Evolutionary conservation across 2,797 vertebrate genomes (phyloP), one percentile per base, ranked within the genome.

Genomic region (Macrochelys suwanniensis): DNA sequence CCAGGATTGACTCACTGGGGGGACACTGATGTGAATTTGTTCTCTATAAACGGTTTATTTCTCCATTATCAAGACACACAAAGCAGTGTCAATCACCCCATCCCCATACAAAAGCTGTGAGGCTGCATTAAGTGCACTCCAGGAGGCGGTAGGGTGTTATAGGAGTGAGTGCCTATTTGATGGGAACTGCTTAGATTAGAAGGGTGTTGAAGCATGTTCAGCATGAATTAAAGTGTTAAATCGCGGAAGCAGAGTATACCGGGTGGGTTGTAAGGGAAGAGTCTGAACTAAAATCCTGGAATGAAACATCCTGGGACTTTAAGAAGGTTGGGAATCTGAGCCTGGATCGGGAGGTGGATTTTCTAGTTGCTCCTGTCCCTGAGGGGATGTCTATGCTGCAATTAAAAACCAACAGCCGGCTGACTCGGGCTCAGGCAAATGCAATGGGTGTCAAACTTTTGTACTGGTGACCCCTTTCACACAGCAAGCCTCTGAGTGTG

Each of bases 21-120:
- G 96, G 85, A 96, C 77, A 68, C 76, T 33, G 56, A 89, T 71
- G 85, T 89, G 81, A 91, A 87, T 92, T 95, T 96, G 57, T 50
- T 90, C 47, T 93, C 57, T 92, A 83, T 91, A 82, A 91, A 82
- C 31, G 57, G 47, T 49, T 57, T 51, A 19, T 90, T 94, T 93
- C 85, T 92, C 79, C 80, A 74, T 95, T 96, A 93, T 92, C 76
- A 57, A 88, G 91, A 85, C 1, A 0, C 79, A 95, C 89, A 97
- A 97, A 95, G 94, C 71, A 59, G 49, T 17, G 93, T 94, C 96
- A 94, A 88, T 96, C 95, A 92, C 89, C 74, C 90, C 80, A n/a
- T 90, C 90, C 92, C 83, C 82, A 56, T 10, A 95, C 92, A 97
- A 97, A 96, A 95, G 85, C 71, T 76, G 89, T 91, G 82, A 93